Evolutionary conservation across 2,113 vertebrate genomes (phyloP).

Genomic region (Ancistrus triradiatus): DNA sequence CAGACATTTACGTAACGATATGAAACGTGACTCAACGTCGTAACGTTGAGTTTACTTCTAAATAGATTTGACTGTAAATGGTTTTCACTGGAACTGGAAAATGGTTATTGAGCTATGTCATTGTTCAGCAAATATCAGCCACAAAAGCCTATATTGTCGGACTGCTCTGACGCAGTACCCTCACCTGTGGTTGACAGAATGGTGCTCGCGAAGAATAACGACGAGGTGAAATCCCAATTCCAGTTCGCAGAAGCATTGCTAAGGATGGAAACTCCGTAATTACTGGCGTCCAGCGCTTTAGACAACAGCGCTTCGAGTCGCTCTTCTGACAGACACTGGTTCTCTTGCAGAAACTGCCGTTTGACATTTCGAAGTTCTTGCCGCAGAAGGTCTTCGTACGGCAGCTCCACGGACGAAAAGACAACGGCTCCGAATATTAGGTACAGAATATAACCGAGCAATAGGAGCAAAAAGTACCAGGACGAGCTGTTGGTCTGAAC

Average conservation of each 20-base stretch:
- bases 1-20: no score
- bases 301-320: slow-evolving; percentile 82
- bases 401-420: slow-evolving; percentile 93
- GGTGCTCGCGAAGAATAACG: slow-evolving; percentile 93
- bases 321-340: slow-evolving; percentile 81
- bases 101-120: no score
- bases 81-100: no score
- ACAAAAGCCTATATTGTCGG: no score
- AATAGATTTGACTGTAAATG: no score
- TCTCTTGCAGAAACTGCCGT: slow-evolving; percentile 80
- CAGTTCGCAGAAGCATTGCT: slow-evolving; percentile 86
- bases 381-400: slow-evolving; percentile 86
- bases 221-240: slow-evolving; percentile 98
- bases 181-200: slow-evolving; percentile 93
- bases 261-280: slow-evolving; percentile 91
- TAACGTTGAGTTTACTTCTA: no score
- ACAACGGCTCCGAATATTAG: slow-evolving; percentile 91
- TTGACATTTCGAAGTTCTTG: slow-evolving; percentile 82
- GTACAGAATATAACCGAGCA: slow-evolving; percentile 85
- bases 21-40: no score
- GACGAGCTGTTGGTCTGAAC: slow-evolving; percentile 85
- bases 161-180: no score
- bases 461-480: slow-evolving; percentile 82
- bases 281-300: slow-evolving; percentile 86
- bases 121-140: no score